phyloP scores from a whole-genome alignment of 1,140 invertebrate genomes.

The Latrodectus geometricus region DNA sequence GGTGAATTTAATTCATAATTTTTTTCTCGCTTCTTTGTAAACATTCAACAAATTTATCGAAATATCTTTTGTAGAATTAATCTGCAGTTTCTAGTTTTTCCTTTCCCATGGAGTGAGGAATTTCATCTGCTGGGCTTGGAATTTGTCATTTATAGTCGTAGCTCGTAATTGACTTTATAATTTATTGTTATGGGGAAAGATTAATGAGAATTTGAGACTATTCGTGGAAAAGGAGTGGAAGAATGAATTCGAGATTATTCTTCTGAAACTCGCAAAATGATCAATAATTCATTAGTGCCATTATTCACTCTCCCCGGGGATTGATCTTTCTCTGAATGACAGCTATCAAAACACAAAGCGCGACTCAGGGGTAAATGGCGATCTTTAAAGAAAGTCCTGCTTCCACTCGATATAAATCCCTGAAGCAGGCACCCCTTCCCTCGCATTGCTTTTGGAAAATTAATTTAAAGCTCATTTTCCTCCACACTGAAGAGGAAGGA shows the following conservation, averaged over 20 bases:
- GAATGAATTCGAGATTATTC: slow-evolving; percentile 61
- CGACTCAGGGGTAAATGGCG: slow-evolving; percentile 17
- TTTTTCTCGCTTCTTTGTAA: too few relatives aligned
- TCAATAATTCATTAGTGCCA: slow-evolving; percentile 62
- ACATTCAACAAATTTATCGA: too few relatives aligned
- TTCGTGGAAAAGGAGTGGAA: slow-evolving; percentile 57
- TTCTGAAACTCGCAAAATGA: slow-evolving; percentile 47
- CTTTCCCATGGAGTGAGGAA: not conserved
- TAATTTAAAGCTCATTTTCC: not conserved
- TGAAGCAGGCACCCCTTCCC: not conserved
- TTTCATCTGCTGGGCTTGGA: slow-evolving; percentile 34
- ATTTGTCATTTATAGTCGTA: slow-evolving; percentile 40
- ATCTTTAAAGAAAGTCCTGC: slow-evolving; percentile 37
- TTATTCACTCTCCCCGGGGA: slow-evolving; percentile 54
- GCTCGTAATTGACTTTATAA: slow-evolving; percentile 61
- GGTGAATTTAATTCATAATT: too few relatives aligned
- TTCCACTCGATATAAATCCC: slow-evolving; percentile 3
- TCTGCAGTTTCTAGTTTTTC: not conserved
- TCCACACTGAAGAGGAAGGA: not conserved
- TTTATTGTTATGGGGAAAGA: slow-evolving; percentile 57
- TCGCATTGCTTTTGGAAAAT: not conserved
- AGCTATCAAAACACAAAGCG: slow-evolving; percentile 51
- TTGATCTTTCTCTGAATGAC: slow-evolving; percentile 53
- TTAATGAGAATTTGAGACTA: slow-evolving; percentile 60
- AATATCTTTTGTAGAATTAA: too few relatives aligned